These are phyloP conservation scores for Bothrops jararaca DNA, from an alignment of 2,113 vertebrate genomes.

Conservation along the genomic window DNA sequence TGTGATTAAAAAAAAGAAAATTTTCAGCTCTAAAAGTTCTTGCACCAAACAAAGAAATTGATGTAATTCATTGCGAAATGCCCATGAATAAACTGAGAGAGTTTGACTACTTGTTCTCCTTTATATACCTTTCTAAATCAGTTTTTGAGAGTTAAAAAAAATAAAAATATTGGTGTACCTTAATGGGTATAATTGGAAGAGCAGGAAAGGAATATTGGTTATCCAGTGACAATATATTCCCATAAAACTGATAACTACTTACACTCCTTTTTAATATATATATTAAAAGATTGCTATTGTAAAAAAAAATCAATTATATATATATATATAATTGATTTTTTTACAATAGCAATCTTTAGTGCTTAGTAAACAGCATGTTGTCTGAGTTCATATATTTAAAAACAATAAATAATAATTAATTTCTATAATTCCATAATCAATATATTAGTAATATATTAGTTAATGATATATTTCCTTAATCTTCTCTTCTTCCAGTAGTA, in stretches of 20 bases:
- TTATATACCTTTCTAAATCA: not conserved
- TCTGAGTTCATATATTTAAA: no score
- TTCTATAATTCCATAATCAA: no score
- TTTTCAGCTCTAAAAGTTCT: not conserved
- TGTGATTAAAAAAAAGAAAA: constrained; percentile 3
- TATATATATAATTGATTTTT: no score
- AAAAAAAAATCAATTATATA: no score
- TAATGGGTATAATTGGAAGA: not conserved
- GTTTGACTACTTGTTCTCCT: not conserved
- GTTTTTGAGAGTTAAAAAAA: not conserved
- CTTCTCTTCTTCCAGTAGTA: no score
- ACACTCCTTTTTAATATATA: not conserved
- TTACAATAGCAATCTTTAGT: no score
- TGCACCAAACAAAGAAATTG: not conserved
- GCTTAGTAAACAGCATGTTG: no score
- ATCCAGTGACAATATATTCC: not conserved
- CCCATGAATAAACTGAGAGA: not conserved
- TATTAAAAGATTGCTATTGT: no score
- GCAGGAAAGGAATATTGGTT: not conserved
- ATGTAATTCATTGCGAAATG: not conserved
- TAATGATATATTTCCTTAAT: no score
- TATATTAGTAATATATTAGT: no score
- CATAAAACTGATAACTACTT: not conserved
- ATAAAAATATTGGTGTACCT: not conserved
- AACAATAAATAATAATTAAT: no score